Evolutionary conservation across 1,140 invertebrate species (phyloP), one percentile per base, ranked within the genome.

Genomic region (Drosophila tristis): DNA sequence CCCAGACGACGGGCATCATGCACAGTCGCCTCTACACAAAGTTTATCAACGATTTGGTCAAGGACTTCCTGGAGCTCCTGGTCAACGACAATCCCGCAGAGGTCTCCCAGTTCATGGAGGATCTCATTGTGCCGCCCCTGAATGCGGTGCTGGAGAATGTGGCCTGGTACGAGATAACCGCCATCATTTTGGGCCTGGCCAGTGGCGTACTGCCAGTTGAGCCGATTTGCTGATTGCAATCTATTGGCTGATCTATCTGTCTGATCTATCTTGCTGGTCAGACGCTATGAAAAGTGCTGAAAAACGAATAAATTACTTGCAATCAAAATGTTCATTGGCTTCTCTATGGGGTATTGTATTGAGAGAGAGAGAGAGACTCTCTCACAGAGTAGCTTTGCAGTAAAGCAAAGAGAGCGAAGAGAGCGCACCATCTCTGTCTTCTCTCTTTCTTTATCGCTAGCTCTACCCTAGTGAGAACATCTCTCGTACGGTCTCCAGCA

Each of bases 101-200:
- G 43, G 67, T 91, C 5, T 65, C 78, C 2, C 49, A 78, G 8
- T 79, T 82, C 5, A 78, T 91, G 78, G 72, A 89, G 39, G 42
- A 56, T 8, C 56, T 89, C 6, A 68, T 89, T 48, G 82, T 80
- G 20, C 80, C 90, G 7, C 75, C 78, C 0, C 35, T 74, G 59
- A 89, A 91, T 50, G n/a, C 15, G 11, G 75, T 74, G 20, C 54
- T 91, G n/a, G 57, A 78, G 11, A 68, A 91, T 78, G 50, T 91
- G 2, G 62, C 86, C 49, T 71, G 90, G 67, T 79, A 89, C 44
- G 90, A 90, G 51, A 79, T 91, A 60, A 58, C 84, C 1, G 90
- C 90, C 39, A 51, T 91, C 11, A 89, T 91, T 55, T 20, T 81
- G 47, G 80, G 80, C 5, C 43, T 91, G 26, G 86, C 51, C 55